Percentiles rank a stretch among this genome's conserved stretches.
Evolutionary conservation across 2,113 vertebrate genomes (phyloP).

Genomic region (Perccottus glenii): DNA sequence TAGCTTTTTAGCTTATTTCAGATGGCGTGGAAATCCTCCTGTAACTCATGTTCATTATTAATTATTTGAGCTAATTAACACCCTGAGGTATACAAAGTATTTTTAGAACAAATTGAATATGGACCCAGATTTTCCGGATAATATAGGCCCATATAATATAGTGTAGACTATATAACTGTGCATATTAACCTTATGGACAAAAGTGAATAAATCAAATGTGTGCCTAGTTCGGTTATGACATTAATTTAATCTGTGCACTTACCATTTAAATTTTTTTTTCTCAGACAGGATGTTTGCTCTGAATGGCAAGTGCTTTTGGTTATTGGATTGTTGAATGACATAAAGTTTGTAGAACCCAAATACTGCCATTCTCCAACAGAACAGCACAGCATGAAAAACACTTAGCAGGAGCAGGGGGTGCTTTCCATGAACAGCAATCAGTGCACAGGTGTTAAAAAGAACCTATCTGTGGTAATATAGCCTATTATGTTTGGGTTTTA

Average conservation of each 20-base stretch:
- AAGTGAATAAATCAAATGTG: too few relatives aligned
- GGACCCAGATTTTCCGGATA: too few relatives aligned
- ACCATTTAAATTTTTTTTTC: too few relatives aligned
- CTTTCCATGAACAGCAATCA: constrained; percentile 18
- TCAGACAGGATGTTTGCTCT: background rate
- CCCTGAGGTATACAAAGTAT: too few relatives aligned
- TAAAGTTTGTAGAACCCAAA: constrained; percentile 28
- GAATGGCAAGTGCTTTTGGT: constrained; percentile 53
- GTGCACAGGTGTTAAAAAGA: background rate
- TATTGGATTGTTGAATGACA: constrained; percentile 50
- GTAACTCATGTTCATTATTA: too few relatives aligned
- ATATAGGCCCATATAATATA: too few relatives aligned
- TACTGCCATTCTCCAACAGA: constrained; percentile 29
- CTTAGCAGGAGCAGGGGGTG: constrained; percentile 36
- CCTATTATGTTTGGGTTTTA: background rate
- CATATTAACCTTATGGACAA: too few relatives aligned
- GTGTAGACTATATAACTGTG: too few relatives aligned
- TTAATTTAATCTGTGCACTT: background rate
- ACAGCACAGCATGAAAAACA: constrained; percentile 56
- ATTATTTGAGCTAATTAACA: too few relatives aligned
- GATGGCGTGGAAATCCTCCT: too few relatives aligned
- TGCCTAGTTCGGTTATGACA: constrained; percentile 5
- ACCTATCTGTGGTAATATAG: background rate
- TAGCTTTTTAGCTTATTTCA: too few relatives aligned
- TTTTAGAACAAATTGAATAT: too few relatives aligned